phyloP scores from a whole-genome alignment of 2,888 invertebrate species.

The Aproaerema taeniolella region DNA sequence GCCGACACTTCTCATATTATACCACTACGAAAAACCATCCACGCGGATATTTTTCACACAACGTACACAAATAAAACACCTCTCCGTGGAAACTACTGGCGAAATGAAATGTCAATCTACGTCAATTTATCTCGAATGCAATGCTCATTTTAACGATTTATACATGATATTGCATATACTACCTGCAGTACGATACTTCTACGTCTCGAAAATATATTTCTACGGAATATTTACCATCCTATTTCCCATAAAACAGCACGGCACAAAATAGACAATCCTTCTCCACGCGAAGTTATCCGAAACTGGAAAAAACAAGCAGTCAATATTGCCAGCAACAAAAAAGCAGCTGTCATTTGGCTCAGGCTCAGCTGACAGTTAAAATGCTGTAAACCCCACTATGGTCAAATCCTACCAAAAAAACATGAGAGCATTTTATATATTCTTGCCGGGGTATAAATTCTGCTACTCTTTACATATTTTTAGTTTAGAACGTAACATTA shows the following conservation, averaged over 20 bases:
- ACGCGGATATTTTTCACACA: constrained; percentile 47
- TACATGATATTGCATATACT: not conserved
- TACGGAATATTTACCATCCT: constrained; percentile 28
- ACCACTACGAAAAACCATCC: constrained; percentile 31
- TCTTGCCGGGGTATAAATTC: no score
- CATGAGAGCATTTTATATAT: no score
- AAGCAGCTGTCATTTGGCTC: constrained; percentile 10
- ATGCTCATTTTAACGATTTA: constrained; percentile 13
- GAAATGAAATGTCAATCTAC: constrained; percentile 66
- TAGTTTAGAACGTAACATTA: no score
- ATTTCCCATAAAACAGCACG: constrained; percentile 26
- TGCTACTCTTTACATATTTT: no score
- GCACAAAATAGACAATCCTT: constrained; percentile 22
- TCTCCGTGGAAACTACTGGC: constrained; percentile 57
- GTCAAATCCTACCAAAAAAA: no score
- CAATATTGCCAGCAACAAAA: constrained; percentile 21
- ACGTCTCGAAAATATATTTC: constrained; percentile 15
- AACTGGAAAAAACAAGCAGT: constrained; percentile 33
- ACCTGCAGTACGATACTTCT: no score
- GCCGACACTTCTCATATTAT: constrained; percentile 24
- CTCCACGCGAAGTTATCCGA: constrained; percentile 42
- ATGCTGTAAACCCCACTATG: no score
- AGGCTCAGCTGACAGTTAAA: constrained; percentile 12
- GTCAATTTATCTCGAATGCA: constrained; percentile 44
- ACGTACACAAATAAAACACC: constrained; percentile 67